Conservation (phyloP, 2,113 vertebrate genomes). For the Paradoxurus hermaphroditus region DNA sequence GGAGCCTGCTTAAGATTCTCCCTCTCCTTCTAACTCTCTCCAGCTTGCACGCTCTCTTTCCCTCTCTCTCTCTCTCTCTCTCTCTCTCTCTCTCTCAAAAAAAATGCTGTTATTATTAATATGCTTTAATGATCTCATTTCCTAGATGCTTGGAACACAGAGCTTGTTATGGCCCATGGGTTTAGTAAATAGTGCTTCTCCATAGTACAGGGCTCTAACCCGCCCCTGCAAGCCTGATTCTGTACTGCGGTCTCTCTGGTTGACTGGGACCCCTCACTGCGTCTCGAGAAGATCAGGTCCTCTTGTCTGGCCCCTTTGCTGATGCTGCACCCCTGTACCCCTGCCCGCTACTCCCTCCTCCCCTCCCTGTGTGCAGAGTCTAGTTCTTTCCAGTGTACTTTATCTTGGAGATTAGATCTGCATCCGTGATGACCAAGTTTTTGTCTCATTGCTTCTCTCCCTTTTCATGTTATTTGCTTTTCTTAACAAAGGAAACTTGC, state of each 20-base stretch:
- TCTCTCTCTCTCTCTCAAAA: not conserved
- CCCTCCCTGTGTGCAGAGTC: not conserved
- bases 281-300: not conserved
- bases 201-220: not conserved
- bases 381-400: not conserved
- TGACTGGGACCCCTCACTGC: not conserved
- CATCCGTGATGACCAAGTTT: not conserved
- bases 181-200: not conserved
- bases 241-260: not conserved
- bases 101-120: not conserved
- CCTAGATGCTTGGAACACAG: not conserved
- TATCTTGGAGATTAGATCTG: conserved; percentile 29
- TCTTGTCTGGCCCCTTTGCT: not conserved
- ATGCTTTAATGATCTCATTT: not conserved
- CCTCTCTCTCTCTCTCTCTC: not conserved
- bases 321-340: no score
- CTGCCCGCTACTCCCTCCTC: not conserved
- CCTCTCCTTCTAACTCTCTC: no score
- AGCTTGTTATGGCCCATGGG: not conserved
- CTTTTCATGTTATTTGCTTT: conserved; percentile 62
- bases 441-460: not conserved
- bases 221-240: not conserved
- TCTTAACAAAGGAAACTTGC: conserved; percentile 59
- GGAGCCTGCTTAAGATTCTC: not conserved
- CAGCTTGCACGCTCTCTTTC: no score